Base-by-base conservation (phyloP, 2,888 invertebrate species). In the Psylliodes chrysocephalus region DNA sequence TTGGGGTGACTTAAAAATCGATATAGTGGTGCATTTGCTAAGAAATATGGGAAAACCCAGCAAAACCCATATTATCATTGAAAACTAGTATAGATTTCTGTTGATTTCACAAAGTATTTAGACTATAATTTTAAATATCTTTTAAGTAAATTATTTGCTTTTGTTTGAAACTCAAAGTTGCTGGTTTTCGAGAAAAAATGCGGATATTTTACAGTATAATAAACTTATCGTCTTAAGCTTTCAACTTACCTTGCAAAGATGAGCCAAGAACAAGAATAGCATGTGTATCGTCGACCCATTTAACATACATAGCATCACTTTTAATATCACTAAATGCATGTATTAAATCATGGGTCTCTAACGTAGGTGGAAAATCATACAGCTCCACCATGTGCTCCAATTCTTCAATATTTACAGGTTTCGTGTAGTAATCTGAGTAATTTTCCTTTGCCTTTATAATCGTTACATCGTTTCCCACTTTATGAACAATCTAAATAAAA, bases 281-380 rank as follows among this genome's bases (percentile, higher is more conserved):
- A 66, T 81, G 81, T n/a, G 82, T 82, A 60, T 82, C 80, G 70
- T 81, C 81, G 17, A 82, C 78, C 82, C 82, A 82, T 71, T 81
- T 80, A 47, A 82, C 73, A 63, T 82, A 82, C 79, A 81, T 81
- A 0, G 79, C 75, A 62, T 82, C 80, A 63, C 78, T 77, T 25
- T 80, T 78, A 14, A 81, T 77, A 42, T 76, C 74, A 63, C 77
- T 78, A 63, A 82, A 82, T 35, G 80, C 74, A 63, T 81, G 80
- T 66, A 82, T 80, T 51, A 82, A 73, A 73, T 82, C 82, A 44
- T 79, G 78, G 4, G 82, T 81, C 68, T 75, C 78, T 33, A 82
- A 77, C n/a, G 77, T 74, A 1, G 80, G 53, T 25, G 82, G 81
- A 69, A 82, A 82, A 71, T 81, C 79, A 68, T 81, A 81, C 18